phyloP scores from a whole-genome alignment of 2,113 vertebrate genomes.

The Pelmatolapia mariae region DNA sequence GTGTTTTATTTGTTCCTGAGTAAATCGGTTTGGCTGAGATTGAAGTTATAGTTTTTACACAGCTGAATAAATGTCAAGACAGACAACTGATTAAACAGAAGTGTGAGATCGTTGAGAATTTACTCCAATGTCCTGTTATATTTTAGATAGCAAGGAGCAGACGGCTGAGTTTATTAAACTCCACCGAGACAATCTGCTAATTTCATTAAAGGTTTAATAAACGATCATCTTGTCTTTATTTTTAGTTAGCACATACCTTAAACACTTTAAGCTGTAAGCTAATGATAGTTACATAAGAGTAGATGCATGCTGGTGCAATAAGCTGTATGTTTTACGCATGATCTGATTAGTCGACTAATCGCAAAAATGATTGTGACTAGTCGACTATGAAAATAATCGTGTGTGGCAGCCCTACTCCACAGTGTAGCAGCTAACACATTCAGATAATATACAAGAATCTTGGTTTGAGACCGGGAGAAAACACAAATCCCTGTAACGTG shows the following conservation, averaged over 20 bases:
- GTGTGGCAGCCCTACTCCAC: background rate
- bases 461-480: background rate
- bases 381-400: background rate
- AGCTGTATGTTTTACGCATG: background rate
- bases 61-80: fast-evolving
- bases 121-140: background rate
- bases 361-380: background rate
- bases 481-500: background rate
- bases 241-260: background rate
- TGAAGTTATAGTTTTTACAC: too few species aligned
- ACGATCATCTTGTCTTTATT: background rate
- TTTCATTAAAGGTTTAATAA: background rate
- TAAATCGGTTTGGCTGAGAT: too few species aligned
- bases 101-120: background rate
- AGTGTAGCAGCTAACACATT: background rate
- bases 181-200: background rate
- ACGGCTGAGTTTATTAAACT: background rate
- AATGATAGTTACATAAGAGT: background rate
- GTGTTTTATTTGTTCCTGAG: too few species aligned
- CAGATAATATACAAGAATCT: background rate
- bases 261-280: background rate
- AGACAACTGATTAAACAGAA: background rate
- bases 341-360: background rate
- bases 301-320: background rate
- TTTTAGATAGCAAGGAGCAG: background rate